phyloP scores from a whole-genome alignment of 2,797 vertebrate genomes.

The Rhyacichthys aspro region DNA sequence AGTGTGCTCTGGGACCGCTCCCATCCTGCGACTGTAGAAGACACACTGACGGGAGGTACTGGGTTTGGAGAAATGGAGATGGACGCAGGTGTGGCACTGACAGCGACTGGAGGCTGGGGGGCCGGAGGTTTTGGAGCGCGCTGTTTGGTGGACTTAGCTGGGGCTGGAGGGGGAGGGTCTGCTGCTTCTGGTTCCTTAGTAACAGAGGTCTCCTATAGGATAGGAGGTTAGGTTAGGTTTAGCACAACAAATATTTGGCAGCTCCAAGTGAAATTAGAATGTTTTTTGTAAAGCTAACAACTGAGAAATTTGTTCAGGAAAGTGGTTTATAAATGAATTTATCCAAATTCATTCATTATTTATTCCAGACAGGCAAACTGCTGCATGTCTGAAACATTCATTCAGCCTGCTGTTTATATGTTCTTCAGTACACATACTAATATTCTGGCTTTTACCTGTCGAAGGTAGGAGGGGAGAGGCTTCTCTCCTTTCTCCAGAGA shows the following conservation, averaged over 20 bases:
- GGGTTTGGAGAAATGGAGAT: slow-evolving; percentile 67
- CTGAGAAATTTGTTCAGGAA: no score
- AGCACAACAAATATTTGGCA: no score
- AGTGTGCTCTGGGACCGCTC: slow-evolving; percentile 84
- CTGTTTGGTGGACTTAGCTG: slow-evolving; percentile 68
- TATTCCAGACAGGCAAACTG: no score
- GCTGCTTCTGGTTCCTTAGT: slow-evolving; percentile 61
- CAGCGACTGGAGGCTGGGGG: slow-evolving; percentile 52
- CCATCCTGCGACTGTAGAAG: slow-evolving; percentile 72
- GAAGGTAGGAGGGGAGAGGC: slow-evolving; percentile 85
- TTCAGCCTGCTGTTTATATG: no score
- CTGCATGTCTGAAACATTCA: no score
- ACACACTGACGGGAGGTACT: slow-evolving; percentile 37
- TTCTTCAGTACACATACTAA: not conserved
- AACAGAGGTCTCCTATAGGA: slow-evolving; percentile 50
- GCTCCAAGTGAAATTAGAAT: no score
- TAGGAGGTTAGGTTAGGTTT: not conserved
- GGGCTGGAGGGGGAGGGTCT: slow-evolving; percentile 54
- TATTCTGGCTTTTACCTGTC: slow-evolving; percentile 63
- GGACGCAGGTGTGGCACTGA: slow-evolving; percentile 45
- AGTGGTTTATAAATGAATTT: no score
- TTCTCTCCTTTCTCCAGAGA: slow-evolving; percentile 98
- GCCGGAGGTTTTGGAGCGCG: slow-evolving; percentile 80
- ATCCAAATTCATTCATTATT: no score
- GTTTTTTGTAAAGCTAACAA: no score